Conservation (phyloP, 2,113 vertebrate species). For the Pterocles orientalis region DNA sequence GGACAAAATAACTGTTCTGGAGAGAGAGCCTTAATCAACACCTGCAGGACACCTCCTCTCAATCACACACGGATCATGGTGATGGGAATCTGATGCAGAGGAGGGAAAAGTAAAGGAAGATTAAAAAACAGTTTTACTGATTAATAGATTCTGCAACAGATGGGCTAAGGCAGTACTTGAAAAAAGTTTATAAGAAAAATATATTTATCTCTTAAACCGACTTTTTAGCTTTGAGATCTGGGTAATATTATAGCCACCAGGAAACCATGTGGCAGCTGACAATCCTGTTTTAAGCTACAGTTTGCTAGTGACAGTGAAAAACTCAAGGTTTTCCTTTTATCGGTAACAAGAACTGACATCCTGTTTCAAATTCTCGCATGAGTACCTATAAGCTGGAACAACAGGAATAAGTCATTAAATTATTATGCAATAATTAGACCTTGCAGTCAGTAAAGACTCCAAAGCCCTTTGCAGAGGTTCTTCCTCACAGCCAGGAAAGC, state of each 20-base stretch:
- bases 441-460: background rate
- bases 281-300: background rate
- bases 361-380: background rate
- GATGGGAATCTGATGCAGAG: background rate
- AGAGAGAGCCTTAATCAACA: background rate
- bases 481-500: background rate
- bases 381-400: background rate
- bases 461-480: background rate
- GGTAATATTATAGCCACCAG: background rate
- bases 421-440: background rate
- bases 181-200: background rate
- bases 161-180: background rate
- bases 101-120: background rate
- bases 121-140: background rate
- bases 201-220: background rate
- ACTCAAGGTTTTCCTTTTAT: background rate
- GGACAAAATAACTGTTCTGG: background rate
- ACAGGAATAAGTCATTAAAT: background rate
- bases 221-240: background rate
- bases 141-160: background rate
- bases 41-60: background rate
- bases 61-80: fast-evolving
- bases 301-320: background rate
- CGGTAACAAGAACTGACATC: background rate
- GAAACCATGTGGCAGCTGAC: background rate